A percentile compares a stretch with the other conserved stretches of the same genome.
Conservation (phyloP, 2,113 vertebrate genomes). For the Seriola rivoliana region DNA sequence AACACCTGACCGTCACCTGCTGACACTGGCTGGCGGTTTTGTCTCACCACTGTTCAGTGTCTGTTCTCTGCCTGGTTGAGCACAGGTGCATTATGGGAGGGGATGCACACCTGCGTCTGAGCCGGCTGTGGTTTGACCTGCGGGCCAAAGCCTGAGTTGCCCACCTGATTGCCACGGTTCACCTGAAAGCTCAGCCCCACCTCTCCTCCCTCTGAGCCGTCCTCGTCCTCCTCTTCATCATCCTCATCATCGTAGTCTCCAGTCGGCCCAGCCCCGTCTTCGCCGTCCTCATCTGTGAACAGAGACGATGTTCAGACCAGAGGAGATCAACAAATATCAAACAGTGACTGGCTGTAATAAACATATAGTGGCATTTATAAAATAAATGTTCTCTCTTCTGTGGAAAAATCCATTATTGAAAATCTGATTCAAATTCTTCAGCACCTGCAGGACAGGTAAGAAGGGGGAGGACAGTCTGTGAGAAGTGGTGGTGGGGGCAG, state of each 20-base stretch:
- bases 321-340: no score
- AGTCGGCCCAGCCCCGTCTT: constrained; percentile 6
- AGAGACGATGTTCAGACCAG: background rate
- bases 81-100: constrained; percentile 44
- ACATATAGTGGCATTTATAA: no score
- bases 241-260: constrained; percentile 61
- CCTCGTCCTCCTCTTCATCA: constrained; percentile 67
- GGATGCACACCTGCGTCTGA: background rate
- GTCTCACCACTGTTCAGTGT: background rate
- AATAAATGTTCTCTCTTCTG: no score
- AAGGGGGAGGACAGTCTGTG: no score
- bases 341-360: no score
- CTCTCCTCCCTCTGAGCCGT: constrained; percentile 54
- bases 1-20: no score
- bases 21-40: no score
- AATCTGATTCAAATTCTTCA: no score
- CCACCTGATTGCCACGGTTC: constrained; percentile 43
- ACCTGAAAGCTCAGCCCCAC: constrained; percentile 27
- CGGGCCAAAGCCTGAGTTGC: constrained; percentile 24
- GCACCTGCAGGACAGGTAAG: no score
- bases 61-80: constrained; percentile 49
- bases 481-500: no score
- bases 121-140: constrained; percentile 4
- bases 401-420: no score
- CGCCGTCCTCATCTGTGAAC: constrained; percentile 66